Evolutionary conservation across 2,888 invertebrate species (phyloP).

Genomic region (Caenorhabditis sulstoni): DNA sequence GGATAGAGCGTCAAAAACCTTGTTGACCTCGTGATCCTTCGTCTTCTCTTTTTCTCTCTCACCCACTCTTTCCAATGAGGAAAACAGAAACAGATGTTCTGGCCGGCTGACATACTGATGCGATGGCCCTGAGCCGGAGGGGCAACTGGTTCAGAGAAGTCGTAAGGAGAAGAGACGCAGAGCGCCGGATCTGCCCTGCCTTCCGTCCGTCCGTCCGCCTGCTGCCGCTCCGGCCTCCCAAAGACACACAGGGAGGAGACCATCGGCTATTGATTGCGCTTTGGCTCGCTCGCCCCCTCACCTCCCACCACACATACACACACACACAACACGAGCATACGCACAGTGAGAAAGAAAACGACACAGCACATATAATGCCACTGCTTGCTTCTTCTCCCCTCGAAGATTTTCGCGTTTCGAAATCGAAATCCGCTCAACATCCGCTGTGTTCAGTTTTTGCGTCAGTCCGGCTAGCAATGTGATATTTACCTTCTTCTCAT

Average conservation of each 20-base stretch:
- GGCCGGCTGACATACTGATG: constrained; percentile 15
- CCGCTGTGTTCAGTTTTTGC: background rate
- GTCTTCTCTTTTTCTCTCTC: too few species aligned
- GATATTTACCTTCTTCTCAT: constrained; percentile 4
- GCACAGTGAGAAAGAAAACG: background rate
- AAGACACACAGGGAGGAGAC: constrained; percentile 57
- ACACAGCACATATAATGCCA: background rate
- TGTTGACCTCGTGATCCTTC: constrained; percentile 43
- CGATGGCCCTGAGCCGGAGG: constrained; percentile 28
- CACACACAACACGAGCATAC: constrained; percentile 20
- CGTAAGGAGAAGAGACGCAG: constrained; percentile 17
- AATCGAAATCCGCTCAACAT: constrained; percentile 1
- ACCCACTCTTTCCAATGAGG: background rate
- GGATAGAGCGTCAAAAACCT: constrained; percentile 35
- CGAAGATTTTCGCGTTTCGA: background rate
- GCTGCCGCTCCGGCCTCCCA: constrained; percentile 16
- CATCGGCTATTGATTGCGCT: constrained; percentile 60
- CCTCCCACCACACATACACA: constrained; percentile 20
- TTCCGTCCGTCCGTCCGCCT: constrained; percentile 15
- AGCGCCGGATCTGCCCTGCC: constrained; percentile 15
- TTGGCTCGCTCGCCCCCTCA: constrained; percentile 52
- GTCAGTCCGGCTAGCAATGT: constrained; percentile 1
- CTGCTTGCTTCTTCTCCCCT: background rate
- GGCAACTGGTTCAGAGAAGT: constrained; percentile 31
- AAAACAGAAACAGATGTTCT: constrained; percentile 60